Evolutionary conservation across 2,113 vertebrate species (phyloP).

Genomic region (Gavialis gangeticus): DNA sequence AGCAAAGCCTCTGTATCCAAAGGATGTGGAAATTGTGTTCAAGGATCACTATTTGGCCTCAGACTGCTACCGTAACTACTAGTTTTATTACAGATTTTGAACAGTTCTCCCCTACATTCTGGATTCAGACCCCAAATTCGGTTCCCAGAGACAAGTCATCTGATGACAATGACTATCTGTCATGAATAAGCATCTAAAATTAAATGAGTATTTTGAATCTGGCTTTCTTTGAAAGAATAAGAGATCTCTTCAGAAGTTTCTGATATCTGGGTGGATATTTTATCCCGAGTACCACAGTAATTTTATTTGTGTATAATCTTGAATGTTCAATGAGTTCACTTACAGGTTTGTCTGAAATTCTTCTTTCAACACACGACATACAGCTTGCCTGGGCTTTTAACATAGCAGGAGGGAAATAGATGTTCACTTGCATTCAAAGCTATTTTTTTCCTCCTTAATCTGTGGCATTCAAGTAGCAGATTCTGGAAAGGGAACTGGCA

Average conservation of each 20-base stretch:
- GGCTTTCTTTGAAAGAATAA: neutral
- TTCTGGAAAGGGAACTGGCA: neutral
- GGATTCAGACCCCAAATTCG: neutral
- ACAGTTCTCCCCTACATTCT: neutral
- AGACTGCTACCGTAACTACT: neutral
- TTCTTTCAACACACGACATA: neutral
- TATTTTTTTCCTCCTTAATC: neutral
- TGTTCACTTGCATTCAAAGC: neutral
- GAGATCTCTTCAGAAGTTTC: slow-evolving; percentile 31
- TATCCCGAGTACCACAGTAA: neutral
- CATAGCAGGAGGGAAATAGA: neutral
- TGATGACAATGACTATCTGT: neutral
- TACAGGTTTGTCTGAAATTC: neutral
- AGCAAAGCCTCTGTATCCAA: neutral
- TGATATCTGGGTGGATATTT: slow-evolving; percentile 6
- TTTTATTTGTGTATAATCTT: neutral
- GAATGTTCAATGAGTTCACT: neutral
- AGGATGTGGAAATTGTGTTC: neutral
- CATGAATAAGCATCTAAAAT: neutral
- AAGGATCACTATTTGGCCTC: neutral
- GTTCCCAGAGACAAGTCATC: neutral
- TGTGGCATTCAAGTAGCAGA: neutral
- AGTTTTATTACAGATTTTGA: neutral
- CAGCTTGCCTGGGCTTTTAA: neutral
- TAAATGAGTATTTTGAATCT: neutral